These are phyloP conservation scores for Colius striatus DNA, from an alignment of 2,113 vertebrate genomes.

Conservation along the genomic window DNA sequence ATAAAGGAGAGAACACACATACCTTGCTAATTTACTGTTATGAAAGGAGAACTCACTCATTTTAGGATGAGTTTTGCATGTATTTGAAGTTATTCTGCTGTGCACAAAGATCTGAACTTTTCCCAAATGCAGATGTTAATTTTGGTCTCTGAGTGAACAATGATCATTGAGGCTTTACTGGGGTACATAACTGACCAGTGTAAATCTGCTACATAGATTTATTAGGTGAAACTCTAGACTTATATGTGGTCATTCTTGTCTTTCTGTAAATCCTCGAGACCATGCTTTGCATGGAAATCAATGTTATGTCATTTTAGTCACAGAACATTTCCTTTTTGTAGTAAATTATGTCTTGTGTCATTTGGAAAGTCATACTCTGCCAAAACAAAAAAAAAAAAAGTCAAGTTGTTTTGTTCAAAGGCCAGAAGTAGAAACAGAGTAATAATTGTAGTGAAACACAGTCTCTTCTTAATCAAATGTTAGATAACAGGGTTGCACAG, in stretches of 20 bases:
- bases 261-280: slow-evolving; percentile 43
- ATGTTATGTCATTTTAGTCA: slow-evolving; percentile 42
- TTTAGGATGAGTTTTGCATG: neutral
- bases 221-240: slow-evolving; percentile 21
- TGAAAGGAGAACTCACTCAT: neutral
- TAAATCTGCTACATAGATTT: slow-evolving; percentile 10
- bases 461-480: neutral
- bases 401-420: neutral
- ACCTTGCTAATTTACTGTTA: neutral
- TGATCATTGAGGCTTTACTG: neutral
- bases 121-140: neutral
- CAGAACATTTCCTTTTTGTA: slow-evolving; percentile 47
- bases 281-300: slow-evolving; percentile 31
- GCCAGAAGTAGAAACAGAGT: neutral
- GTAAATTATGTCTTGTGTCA: slow-evolving; percentile 19
- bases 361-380: neutral
- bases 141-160: neutral
- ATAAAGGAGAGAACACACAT: neutral
- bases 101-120: neutral
- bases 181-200: neutral
- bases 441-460: neutral
- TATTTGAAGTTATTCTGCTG: neutral
- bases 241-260: slow-evolving; percentile 9
- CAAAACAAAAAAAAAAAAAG: neutral
- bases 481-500: neutral